These are phyloP conservation scores for Dryobota labecula DNA, from an alignment of 2,888 invertebrate species.

Conservation along the genomic window DNA sequence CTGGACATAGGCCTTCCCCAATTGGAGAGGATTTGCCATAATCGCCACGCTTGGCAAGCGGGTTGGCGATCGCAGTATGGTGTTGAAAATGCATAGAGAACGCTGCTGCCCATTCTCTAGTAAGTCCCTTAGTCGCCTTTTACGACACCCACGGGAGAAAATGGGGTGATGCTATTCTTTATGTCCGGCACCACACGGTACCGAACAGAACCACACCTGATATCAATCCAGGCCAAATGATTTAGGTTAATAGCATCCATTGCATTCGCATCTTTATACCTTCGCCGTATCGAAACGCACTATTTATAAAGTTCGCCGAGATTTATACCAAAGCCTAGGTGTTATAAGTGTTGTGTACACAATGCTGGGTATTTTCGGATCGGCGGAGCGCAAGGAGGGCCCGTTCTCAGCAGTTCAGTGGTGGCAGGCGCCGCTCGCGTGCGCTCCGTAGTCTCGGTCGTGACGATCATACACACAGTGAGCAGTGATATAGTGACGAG, in stretches of 20 bases:
- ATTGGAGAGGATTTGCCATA: no score
- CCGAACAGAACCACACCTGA: constrained; percentile 34
- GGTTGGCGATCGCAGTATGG: no score
- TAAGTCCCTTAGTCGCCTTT: no score
- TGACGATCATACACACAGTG: constrained; percentile 69
- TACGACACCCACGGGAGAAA: no score
- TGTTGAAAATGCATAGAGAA: no score
- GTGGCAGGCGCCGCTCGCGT: constrained; percentile 79
- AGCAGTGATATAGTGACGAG: constrained; percentile 74
- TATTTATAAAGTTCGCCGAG: constrained; percentile 83
- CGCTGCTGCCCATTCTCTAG: no score
- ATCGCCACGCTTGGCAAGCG: no score
- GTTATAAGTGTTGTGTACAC: constrained; percentile 89
- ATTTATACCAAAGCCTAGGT: constrained; percentile 85
- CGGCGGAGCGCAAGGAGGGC: constrained; percentile 77
- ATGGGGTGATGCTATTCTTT: no score
- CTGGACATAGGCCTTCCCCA: no score
- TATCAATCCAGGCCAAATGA: constrained; percentile 61
- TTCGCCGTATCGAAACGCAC: constrained; percentile 67
- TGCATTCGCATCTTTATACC: constrained; percentile 68
- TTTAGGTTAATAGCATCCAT: constrained; percentile 71
- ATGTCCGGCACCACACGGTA: no score
- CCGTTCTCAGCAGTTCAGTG: constrained; percentile 77
- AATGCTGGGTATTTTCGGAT: constrained; percentile 87
- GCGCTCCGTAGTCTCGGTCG: constrained; percentile 70